Evolutionary conservation across 1,140 invertebrate species (phyloP), one percentile per base, ranked within the genome.

Genomic region (Zophobas atratus): DNA sequence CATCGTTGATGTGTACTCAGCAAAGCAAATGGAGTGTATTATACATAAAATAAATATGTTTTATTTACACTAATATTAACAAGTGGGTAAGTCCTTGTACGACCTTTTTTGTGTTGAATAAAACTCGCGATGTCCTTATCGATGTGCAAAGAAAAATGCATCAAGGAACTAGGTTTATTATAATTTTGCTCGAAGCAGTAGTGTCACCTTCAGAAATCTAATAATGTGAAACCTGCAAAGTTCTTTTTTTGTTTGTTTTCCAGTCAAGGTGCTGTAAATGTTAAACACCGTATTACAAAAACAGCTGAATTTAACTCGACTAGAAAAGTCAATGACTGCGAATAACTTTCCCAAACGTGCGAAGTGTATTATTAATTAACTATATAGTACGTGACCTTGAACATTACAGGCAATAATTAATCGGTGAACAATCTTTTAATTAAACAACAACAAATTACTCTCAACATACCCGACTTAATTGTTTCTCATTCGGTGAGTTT

Each of bases 381-480:
- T n/a, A 53, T 57, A 2, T 57, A 57, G 55, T 36, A 2, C 3
- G 33, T 36, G 55, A 36, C 55, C 55, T 60, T 38, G 56, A n/a
- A 35, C 35, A 6, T 6, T 36, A 8, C 33, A 20, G 20, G 4
- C 2, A 41, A 41, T 6, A 63, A 63, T 67, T 67, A 8, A 67
- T 38, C 60, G 60, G 60, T 67, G 6, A 67, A 67, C 60, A 67
- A 67, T 67, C 39, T 67, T 67, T 67, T 67, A 67, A 67, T 67
- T 67, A 55, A 55, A 55, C 32, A 20, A 55, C 33, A 55, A 55
- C 53, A 60, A 60, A 60, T 57, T 57, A 57, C 56, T 34, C 56
- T 36, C 4, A 34, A 57, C 35, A n/a, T 57, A 57, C n/a, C 57
- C 1, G 57, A 2, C 43, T 63, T 63, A 63, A 63, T 63, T 63